Base-by-base conservation (phyloP, 1,140 invertebrate genomes). In the Physella acuta region DNA sequence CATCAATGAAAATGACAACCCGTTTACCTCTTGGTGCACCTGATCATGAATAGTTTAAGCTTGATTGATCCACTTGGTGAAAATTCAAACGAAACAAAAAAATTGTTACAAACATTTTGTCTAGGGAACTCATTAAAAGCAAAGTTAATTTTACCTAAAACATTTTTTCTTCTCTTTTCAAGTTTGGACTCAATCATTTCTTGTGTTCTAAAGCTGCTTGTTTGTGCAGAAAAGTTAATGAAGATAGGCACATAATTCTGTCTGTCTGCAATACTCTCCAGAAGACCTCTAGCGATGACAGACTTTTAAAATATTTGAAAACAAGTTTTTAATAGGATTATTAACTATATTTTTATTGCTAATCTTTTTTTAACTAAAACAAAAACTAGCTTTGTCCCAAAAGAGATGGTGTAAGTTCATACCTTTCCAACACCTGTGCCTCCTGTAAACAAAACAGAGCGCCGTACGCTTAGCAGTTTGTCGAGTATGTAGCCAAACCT, bases 191-290 rank as follows among this genome's bases (percentile, higher is more conserved):
- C 85, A 71, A 86, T 84, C 83, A 86, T 86, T 63, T 86, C 84
- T 73, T 86, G 85, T 33, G 84, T 85, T 55, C 85, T 74, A 56
- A 79, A 77, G 74, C 92, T 94, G 77, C 89, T 92, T 0, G 93
- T 95, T 85, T 94, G 93, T 0, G 93, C 93, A 0, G 93, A 94
- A 84, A 95, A 94, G 79, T 94, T 94, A 4, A 95, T 86, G 68
- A 90, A 90, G 3, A 92, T 87, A 0, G 92, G 90, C 20, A 93
- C 88, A 79, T 90, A 92, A 16, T 83, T 79, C 5, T 88, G 88
- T 16, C 87, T 85, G 1, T 88, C 81, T 28, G 87, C 81, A 58
- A 94, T 87, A 20, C 87, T 88, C 36, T 89, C 89, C 33, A 95
- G 83, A 8, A 91, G 88, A 34, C 89, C 88, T 78, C 91, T 90